Conservation (phyloP, 2,797 vertebrate species). For the Labeo calbasu region DNA sequence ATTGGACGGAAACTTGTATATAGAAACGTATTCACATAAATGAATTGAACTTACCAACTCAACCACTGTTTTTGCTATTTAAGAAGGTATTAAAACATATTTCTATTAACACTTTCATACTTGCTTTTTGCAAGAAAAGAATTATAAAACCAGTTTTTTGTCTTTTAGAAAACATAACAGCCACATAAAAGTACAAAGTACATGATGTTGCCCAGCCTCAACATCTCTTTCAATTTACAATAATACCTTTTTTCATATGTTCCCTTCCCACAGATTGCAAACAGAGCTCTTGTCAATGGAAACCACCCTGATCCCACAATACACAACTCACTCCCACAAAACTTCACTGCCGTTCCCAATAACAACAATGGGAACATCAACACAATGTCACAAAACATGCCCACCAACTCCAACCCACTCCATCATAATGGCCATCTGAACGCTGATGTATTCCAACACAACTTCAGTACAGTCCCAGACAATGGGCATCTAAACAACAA, state of each 20-base stretch:
- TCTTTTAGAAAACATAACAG: not conserved
- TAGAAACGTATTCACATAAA: not conserved
- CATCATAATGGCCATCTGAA: slow-evolving; percentile 61
- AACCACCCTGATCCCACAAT: slow-evolving; percentile 61
- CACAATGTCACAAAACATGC: slow-evolving; percentile 49
- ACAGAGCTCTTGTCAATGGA: slow-evolving; percentile 58
- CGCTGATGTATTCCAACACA: slow-evolving; percentile 53
- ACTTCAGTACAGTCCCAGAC: slow-evolving; percentile 56
- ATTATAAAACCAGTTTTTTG: not conserved
- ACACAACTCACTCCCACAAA: slow-evolving; percentile 47
- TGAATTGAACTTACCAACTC: not conserved
- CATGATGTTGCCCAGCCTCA: not conserved
- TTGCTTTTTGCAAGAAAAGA: not conserved
- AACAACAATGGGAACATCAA: slow-evolving; percentile 52
- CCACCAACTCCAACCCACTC: slow-evolving; percentile 44
- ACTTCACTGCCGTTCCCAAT: slow-evolving; percentile 41
- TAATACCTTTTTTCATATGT: slow-evolving; percentile 14
- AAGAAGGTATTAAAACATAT: not conserved
- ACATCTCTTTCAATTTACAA: not conserved
- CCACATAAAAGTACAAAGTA: not conserved
- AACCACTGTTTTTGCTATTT: too few relatives aligned
- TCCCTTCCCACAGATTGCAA: slow-evolving; percentile 55
- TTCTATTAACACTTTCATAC: not conserved
- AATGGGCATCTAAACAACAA: slow-evolving; percentile 64
- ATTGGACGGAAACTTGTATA: too few relatives aligned